phyloP scores from a whole-genome alignment of 2,113 vertebrate species.

The Tricholaema leucomelas region DNA sequence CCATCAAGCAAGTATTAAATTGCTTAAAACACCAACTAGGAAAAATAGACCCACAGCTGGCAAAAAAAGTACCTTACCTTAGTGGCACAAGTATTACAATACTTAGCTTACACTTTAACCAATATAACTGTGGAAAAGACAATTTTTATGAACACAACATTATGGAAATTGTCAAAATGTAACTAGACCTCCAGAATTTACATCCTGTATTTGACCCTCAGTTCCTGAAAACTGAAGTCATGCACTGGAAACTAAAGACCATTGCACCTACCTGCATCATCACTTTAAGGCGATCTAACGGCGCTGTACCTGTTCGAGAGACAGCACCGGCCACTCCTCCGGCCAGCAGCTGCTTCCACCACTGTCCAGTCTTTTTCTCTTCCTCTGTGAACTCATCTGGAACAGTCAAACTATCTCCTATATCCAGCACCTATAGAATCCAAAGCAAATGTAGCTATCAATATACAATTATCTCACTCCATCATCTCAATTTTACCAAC shows the following conservation, averaged over 20 bases:
- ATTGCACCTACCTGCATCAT: constrained; percentile 90
- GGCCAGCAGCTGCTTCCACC: constrained; percentile 91
- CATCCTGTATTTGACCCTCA: neutral
- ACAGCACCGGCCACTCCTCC: constrained; percentile 88
- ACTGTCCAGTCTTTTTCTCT: constrained; percentile 87
- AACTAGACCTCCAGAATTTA: neutral
- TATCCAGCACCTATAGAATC: constrained; percentile 88
- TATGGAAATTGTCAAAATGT: neutral
- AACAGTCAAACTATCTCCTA: constrained; percentile 90
- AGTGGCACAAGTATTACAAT: neutral
- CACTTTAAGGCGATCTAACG: constrained; percentile 91
- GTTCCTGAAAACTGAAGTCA: neutral
- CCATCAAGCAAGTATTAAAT: neutral
- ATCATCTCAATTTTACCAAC: neutral
- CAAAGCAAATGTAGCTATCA: constrained; percentile 5
- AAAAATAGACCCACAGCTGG: neutral
- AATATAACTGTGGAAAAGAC: neutral
- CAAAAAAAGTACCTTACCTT: neutral
- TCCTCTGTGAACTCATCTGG: constrained; percentile 95
- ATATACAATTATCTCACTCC: neutral
- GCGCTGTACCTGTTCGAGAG: constrained; percentile 92
- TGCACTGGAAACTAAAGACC: neutral
- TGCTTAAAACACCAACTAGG: neutral
- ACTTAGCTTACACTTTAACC: neutral
- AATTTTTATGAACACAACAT: neutral